Evolutionary conservation across 2,888 invertebrate species (phyloP).

Genomic region (Tortricodes alternella): DNA sequence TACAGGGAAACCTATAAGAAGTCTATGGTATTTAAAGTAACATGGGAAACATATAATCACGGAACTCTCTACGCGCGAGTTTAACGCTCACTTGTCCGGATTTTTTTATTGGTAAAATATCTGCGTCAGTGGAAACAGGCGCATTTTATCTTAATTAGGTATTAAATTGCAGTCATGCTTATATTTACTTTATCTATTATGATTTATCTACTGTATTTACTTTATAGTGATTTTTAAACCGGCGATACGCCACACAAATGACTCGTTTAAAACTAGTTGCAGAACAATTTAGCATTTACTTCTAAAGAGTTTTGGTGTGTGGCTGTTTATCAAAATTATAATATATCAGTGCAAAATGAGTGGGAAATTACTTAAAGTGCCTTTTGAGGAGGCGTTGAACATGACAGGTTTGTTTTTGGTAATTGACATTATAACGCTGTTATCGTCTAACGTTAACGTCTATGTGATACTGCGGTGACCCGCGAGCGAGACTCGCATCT

Average conservation of each 20-base stretch:
- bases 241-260: not conserved
- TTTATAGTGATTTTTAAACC: too few species aligned
- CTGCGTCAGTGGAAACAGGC: too few species aligned
- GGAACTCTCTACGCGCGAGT: too few species aligned
- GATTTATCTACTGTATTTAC: not conserved
- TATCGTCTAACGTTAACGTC: too few species aligned
- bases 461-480: too few species aligned
- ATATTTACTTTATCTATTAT: not conserved
- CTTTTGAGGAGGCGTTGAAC: slow-evolving; percentile 56
- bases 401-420: slow-evolving; percentile 48
- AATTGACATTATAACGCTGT: not conserved
- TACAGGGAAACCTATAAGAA: too few species aligned
- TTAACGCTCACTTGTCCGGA: too few species aligned
- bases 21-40: too few species aligned
- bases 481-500: too few species aligned
- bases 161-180: slow-evolving; percentile 5
- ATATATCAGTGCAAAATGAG: slow-evolving; percentile 38
- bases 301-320: not conserved
- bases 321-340: not conserved
- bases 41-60: too few species aligned
- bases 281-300: not conserved
- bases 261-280: not conserved
- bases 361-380: slow-evolving; percentile 45
- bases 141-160: too few species aligned
- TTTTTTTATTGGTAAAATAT: too few species aligned